A percentile compares a stretch with the other conserved stretches of the same genome.
Evolutionary conservation across 2,113 vertebrate species (phyloP).

Genomic region (Gobius niger): DNA sequence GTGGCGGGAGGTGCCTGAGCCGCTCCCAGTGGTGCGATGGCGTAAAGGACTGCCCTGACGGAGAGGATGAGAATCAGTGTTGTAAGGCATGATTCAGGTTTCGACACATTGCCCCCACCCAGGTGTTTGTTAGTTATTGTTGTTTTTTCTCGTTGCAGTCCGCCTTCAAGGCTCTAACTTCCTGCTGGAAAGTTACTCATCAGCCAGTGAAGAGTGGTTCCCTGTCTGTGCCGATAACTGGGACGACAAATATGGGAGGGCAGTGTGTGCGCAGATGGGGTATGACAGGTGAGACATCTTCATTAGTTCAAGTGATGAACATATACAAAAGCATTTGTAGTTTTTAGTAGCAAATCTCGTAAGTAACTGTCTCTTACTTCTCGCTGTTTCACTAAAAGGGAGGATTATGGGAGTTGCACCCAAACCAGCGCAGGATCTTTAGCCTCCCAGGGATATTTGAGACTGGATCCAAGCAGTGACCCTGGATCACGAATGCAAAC

Average conservation of each 20-base stretch:
- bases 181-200: slow-evolving; percentile 63
- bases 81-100: slow-evolving; percentile 52
- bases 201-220: slow-evolving; percentile 56
- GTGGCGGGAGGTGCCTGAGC: slow-evolving; percentile 49
- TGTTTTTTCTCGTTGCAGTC: slow-evolving; percentile 47
- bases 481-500: slow-evolving; percentile 6
- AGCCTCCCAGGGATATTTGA: slow-evolving; percentile 55
- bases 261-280: slow-evolving; percentile 64
- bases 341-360: neutral
- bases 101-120: neutral
- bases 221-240: slow-evolving; percentile 67
- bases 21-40: slow-evolving; percentile 69
- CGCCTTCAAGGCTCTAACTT: slow-evolving; percentile 58
- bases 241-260: slow-evolving; percentile 41
- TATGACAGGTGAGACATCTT: slow-evolving; percentile 55
- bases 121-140: neutral
- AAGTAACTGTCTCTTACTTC: neutral
- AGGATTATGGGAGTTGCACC: slow-evolving; percentile 42
- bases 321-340: too few species aligned
- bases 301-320: too few species aligned
- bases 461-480: slow-evolving; percentile 27
- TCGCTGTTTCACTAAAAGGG: slow-evolving; percentile 35
- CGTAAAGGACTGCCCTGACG: slow-evolving; percentile 49
- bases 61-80: slow-evolving; percentile 69
- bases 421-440: slow-evolving; percentile 6